Evolutionary conservation across 2,113 vertebrate genomes (phyloP).

Genomic region (Ameiurus melas): DNA sequence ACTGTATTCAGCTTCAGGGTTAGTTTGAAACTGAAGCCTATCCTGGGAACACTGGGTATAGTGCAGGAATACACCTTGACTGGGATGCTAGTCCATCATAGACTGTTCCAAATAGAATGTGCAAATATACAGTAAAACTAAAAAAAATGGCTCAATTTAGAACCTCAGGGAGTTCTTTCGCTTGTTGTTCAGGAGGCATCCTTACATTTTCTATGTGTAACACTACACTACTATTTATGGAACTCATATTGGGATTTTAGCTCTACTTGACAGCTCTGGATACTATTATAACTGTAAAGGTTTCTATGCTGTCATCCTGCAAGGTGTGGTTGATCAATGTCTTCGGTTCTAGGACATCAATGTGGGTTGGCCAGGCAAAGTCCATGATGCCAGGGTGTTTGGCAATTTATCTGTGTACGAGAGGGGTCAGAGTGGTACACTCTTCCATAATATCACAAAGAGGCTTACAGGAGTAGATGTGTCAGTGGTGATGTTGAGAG

Average conservation of each 20-base stretch:
- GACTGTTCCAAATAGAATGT: too few relatives aligned
- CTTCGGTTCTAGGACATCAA: background rate
- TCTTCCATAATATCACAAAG: constrained; percentile 28
- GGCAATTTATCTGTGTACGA: constrained; percentile 13
- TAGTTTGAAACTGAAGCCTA: background rate
- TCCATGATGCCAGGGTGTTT: constrained; percentile 31
- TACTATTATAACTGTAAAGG: background rate
- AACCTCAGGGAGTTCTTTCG: too few relatives aligned
- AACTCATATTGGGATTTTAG: too few relatives aligned
- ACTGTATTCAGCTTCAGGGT: background rate
- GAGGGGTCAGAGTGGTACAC: background rate
- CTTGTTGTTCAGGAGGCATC: too few relatives aligned
- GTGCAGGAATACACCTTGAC: too few relatives aligned
- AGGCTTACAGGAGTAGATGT: constrained; percentile 13
- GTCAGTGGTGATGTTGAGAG: background rate
- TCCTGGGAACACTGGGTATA: too few relatives aligned
- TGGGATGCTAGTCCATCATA: too few relatives aligned
- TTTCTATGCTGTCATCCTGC: constrained; percentile 21
- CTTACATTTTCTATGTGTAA: too few relatives aligned
- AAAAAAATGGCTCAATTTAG: too few relatives aligned
- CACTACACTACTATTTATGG: too few relatives aligned
- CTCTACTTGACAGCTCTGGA: too few relatives aligned
- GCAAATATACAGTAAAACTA: too few relatives aligned
- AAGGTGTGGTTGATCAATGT: constrained; percentile 40
- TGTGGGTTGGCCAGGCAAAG: constrained; percentile 19